These are phyloP conservation scores for Schlechtendalia chinensis DNA, from an alignment of 1,140 invertebrate species.

Conservation along the genomic window DNA sequence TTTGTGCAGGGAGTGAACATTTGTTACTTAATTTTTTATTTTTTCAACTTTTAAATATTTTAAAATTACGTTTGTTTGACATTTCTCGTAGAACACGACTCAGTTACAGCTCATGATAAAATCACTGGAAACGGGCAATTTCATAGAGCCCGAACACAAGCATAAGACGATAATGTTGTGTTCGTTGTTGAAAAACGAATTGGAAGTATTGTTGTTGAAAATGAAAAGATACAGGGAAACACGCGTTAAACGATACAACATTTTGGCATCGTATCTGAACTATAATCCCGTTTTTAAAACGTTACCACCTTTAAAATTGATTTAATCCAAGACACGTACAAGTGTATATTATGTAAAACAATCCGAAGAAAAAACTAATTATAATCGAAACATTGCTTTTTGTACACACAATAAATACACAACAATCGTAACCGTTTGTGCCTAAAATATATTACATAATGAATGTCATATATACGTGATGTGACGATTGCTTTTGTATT, in stretches of 20 bases:
- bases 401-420: too few species aligned
- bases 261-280: constrained; percentile 30
- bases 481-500: too few species aligned
- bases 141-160: background rate
- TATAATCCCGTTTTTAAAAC: constrained; percentile 14
- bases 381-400: too few species aligned
- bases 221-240: constrained; percentile 35
- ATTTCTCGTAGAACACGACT: constrained; percentile 3
- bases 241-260: constrained; percentile 13
- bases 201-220: constrained; percentile 8
- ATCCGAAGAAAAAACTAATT: too few species aligned
- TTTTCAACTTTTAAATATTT: background rate
- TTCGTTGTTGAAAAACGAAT: constrained; percentile 13
- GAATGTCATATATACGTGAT: too few species aligned
- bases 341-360: too few species aligned
- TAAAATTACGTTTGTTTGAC: too few species aligned
- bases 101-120: background rate
- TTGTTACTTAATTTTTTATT: background rate
- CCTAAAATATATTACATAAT: too few species aligned
- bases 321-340: background rate
- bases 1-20: background rate
- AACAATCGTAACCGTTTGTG: too few species aligned
- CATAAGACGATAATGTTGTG: constrained; percentile 9
- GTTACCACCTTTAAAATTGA: background rate
- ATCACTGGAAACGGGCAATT: background rate